Base-by-base conservation (phyloP, 2,113 vertebrate genomes). In the Eulemur rufifrons region DNA sequence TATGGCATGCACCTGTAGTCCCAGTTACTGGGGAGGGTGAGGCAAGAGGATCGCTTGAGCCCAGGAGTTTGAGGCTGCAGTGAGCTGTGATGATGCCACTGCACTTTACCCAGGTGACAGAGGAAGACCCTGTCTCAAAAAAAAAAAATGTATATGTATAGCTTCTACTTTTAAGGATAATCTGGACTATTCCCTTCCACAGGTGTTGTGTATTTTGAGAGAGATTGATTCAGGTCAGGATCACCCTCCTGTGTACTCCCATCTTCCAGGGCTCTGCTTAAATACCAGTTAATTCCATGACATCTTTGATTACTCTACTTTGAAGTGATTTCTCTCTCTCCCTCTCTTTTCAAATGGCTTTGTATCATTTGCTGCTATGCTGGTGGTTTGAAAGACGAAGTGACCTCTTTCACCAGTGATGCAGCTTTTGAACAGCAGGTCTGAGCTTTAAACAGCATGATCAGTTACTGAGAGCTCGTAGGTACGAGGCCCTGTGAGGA, bases 91-190 rank as follows among this genome's bases (percentile, higher is more conserved):
- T 54, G 52, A 54, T 18, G 52, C 52, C 52, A 54, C 5, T 54
- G 52, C 52, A 54, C 52, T 54, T 17, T 54, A 54, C 17, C 17
- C 52, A 54, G 52, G 52, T 6, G 17, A 54, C 52, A 54, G 52
- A 54, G 52, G 5, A 5, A 69, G 10, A 39, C n/a, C 20, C 18
- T 21, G 37, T 69, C 68, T 69, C 20, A 39, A 12, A 39, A 23
- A 12, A 39, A 39, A 42, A 42, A 42, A 42, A 42, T 5, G 42
- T 7, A 20, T 20, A 54, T 20, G 89, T 29, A n/a, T 42, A 15
- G 15, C 61, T 84, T 87, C 73, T 42, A 5, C 3, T 88, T 96
- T 52, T 54, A 82, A 92, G 37, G 17, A 32, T 74, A 52, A 85
- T 82, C 7, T 92, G 56, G 42, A 77, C 88, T 32, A 17, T 37